Conservation (phyloP, 2,888 invertebrate genomes). For the Apamea sordens region DNA sequence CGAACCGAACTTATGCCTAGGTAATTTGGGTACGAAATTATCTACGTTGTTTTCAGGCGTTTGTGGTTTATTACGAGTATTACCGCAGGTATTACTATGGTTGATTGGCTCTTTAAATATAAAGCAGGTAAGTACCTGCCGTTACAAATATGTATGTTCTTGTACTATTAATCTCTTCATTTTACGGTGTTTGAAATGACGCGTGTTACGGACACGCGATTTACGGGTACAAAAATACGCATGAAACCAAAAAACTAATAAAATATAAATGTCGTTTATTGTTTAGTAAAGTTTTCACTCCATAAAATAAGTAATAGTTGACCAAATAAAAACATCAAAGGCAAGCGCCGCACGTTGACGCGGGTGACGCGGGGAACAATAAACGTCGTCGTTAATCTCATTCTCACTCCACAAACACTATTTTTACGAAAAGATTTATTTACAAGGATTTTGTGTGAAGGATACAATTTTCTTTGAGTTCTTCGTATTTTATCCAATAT, state of each 20-base stretch:
- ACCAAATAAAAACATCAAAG: conserved; percentile 50
- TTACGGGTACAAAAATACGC: neutral
- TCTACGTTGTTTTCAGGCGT: conserved; percentile 20
- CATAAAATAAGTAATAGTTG: conserved; percentile 39
- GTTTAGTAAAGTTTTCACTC: conserved; percentile 37
- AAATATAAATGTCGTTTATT: conserved; percentile 7
- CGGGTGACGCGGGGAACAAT: conserved; percentile 34
- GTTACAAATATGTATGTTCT: neutral
- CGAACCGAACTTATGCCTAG: conserved; percentile 27
- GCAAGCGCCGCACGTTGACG: conserved; percentile 46
- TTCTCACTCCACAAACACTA: conserved; percentile 48
- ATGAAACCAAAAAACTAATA: neutral
- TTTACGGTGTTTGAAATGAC: neutral
- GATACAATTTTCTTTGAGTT: conserved; percentile 12
- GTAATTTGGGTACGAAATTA: conserved; percentile 12
- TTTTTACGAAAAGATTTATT: conserved; percentile 47
- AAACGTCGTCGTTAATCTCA: conserved; percentile 61
- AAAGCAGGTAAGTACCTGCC: neutral
- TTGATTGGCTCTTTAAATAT: neutral
- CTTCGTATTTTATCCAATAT: neutral
- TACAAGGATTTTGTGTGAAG: conserved; percentile 15
- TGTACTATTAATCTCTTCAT: neutral
- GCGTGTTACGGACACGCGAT: neutral
- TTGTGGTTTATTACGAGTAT: conserved; percentile 8
- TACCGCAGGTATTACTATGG: neutral